Conservation (phyloP, 2,888 invertebrate species). For the Caenorhabditis sp. region DNA sequence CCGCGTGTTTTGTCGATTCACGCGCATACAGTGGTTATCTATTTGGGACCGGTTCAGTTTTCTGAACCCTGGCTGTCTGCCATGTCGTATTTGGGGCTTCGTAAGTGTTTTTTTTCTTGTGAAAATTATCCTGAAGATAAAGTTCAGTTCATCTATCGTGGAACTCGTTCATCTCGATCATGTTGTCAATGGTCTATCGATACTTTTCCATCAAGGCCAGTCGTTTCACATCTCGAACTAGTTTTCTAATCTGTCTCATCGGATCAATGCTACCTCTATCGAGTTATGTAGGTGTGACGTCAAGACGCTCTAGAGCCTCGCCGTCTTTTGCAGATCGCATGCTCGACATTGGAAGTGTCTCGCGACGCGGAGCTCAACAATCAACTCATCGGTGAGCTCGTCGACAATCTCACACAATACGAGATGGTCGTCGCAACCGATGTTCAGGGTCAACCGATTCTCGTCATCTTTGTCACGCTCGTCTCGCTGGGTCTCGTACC, state of each 20-base stretch:
- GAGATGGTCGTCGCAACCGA: constrained; percentile 26
- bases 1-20: constrained; percentile 32
- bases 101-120: constrained; percentile 4
- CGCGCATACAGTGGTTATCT: constrained; percentile 24
- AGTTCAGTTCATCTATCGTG: constrained; percentile 3
- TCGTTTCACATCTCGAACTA: constrained; percentile 15
- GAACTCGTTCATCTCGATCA: constrained; percentile 20
- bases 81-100: constrained; percentile 33
- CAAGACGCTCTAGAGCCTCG: no score
- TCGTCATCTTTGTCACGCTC: constrained; percentile 11
- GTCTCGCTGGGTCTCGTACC: constrained; percentile 23
- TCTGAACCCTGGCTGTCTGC: constrained; percentile 33
- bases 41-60: constrained; percentile 29
- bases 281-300: neutral
- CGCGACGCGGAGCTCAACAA: constrained; percentile 8
- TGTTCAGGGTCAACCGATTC: constrained; percentile 14
- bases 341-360: constrained; percentile 9
- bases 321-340: constrained; percentile 5
- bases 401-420: constrained; percentile 21
- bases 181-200: constrained; percentile 39
- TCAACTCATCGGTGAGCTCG: constrained; percentile 11
- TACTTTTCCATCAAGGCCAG: constrained; percentile 22
- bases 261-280: constrained; percentile 23
- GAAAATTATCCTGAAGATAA: neutral
- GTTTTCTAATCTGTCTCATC: constrained; percentile 13